Conservation (phyloP, 2,888 invertebrate species). For the Tenthredo notha region DNA sequence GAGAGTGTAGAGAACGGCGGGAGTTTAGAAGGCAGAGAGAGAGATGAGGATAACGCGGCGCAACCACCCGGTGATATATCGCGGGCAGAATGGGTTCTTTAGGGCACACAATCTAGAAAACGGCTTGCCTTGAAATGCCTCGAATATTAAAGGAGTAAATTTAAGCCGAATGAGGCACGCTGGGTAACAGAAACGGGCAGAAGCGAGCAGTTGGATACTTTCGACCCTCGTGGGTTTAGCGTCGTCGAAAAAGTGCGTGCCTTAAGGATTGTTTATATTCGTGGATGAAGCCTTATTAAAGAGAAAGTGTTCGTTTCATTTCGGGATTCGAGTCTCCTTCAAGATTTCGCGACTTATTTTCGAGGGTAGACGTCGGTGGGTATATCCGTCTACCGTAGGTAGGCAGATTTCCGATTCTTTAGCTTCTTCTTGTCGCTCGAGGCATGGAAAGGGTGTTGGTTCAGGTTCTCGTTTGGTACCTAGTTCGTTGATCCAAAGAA, state of each 20-base stretch:
- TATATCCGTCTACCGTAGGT: constrained; percentile 6
- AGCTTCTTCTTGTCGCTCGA: constrained; percentile 18
- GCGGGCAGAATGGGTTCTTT: constrained; percentile 52
- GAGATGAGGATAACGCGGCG: constrained; percentile 14
- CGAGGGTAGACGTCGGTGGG: constrained; percentile 3
- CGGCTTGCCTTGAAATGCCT: constrained; percentile 52
- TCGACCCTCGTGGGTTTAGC: constrained; percentile 41
- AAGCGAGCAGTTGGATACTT: constrained; percentile 45
- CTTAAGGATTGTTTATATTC: constrained; percentile 54
- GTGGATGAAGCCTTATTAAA: constrained; percentile 51
- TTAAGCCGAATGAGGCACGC: constrained; percentile 53
- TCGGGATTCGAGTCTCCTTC: constrained; percentile 15
- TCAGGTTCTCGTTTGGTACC: constrained; percentile 14
- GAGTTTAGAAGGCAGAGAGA: constrained; percentile 18
- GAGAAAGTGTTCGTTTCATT: constrained; percentile 43
- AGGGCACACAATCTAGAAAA: constrained; percentile 55
- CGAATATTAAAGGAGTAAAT: constrained; percentile 56
- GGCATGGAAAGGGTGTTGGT: constrained; percentile 34
- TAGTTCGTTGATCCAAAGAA: constrained; percentile 4
- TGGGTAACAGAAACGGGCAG: constrained; percentile 45
- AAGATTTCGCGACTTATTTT: constrained; percentile 23
- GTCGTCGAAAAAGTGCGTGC: constrained; percentile 46
- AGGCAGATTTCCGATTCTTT: constrained; percentile 24
- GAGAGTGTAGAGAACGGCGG: constrained; percentile 4
- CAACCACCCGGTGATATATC: constrained; percentile 54